Evolutionary conservation across 92 coral and sea anemone genomes (phyloP).

Genomic region (Diadumene lineata): DNA sequence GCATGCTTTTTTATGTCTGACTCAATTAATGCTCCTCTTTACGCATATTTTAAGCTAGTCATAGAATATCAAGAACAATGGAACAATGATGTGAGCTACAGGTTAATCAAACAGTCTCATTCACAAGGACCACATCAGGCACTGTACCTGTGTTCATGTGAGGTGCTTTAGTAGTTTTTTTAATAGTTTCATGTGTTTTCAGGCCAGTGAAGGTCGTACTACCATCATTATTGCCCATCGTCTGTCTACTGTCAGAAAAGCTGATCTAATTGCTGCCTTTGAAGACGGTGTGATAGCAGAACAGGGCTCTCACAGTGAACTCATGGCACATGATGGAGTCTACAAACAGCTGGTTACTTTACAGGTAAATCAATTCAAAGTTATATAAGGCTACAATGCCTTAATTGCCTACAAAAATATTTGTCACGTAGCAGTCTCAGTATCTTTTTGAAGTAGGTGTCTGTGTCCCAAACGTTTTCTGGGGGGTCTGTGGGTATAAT

Average conservation of each 20-base stretch:
- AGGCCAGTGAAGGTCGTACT: conserved; percentile 97
- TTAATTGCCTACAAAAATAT: too few species aligned
- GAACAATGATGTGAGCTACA: not conserved
- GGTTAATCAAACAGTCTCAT: not conserved
- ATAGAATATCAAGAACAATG: not conserved
- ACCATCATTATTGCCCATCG: conserved; percentile 96
- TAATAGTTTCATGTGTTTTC: not conserved
- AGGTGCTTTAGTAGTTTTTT: not conserved
- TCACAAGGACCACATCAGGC: not conserved
- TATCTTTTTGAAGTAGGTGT: too few species aligned
- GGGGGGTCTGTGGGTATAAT: too few species aligned
- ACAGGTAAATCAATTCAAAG: conserved; percentile 55
- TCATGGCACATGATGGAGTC: conserved; percentile 84
- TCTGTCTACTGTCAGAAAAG: conserved; percentile 84
- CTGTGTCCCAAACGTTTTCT: too few species aligned
- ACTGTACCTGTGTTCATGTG: not conserved
- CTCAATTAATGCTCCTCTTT: too few species aligned
- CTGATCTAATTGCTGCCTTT: conserved; percentile 86
- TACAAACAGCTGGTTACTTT: conserved; percentile 78
- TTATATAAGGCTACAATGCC: not conserved
- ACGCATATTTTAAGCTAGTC: too few species aligned
- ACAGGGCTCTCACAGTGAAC: conserved; percentile 80
- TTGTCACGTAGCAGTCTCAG: too few species aligned
- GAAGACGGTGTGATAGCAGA: conserved; percentile 87
- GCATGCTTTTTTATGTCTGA: too few species aligned